Conservation (phyloP, 2,797 vertebrate species). For the Garrulus glandarius region DNA sequence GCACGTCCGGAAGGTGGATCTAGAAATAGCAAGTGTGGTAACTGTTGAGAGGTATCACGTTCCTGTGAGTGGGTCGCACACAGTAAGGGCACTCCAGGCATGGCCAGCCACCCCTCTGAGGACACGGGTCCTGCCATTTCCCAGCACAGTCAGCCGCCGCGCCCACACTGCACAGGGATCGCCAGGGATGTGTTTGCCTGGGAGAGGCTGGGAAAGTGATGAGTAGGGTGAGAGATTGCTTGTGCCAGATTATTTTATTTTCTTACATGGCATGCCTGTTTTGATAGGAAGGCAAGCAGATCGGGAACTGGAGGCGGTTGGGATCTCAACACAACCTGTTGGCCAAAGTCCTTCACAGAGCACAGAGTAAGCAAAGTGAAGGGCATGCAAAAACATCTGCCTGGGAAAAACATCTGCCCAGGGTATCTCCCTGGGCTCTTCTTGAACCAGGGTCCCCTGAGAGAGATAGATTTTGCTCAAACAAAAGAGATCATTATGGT, state of each 20-base stretch:
- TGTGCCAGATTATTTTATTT: background rate
- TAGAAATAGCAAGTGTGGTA: background rate
- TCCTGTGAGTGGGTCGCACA: background rate
- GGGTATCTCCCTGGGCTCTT: background rate
- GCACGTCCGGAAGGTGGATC: background rate
- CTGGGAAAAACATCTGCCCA: background rate
- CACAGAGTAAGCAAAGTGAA: background rate
- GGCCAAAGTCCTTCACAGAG: background rate
- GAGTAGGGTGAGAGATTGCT: background rate
- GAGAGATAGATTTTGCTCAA: background rate
- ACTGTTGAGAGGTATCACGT: background rate
- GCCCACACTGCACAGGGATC: background rate
- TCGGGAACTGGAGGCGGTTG: accelerated
- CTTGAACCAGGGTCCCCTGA: accelerated
- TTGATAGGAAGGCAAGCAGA: background rate
- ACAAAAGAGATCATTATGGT: background rate
- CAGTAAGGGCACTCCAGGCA: background rate
- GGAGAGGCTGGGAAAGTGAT: background rate
- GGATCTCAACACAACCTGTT: background rate
- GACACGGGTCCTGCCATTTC: background rate
- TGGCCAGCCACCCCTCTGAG: background rate
- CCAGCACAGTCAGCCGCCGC: background rate
- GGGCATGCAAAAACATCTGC: background rate
- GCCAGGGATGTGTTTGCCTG: background rate
- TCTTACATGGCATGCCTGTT: background rate